Percentiles rank a stretch among this genome's conserved stretches.
Conservation (phyloP, 2,797 vertebrate genomes). For the Chloroceryle inda region DNA sequence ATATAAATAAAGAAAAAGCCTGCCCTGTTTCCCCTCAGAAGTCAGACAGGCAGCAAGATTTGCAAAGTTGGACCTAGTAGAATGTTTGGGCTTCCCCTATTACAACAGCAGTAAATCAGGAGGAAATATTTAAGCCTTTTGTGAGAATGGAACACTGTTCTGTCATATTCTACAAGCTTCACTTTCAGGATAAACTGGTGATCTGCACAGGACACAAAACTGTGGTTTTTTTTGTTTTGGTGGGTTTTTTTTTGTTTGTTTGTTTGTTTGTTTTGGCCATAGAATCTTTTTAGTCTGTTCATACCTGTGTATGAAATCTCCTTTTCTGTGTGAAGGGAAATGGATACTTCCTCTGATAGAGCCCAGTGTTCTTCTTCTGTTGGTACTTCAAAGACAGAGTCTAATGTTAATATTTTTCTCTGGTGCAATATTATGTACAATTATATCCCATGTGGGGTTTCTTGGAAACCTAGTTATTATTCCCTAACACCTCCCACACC, state of each 20-base stretch:
- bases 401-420: conserved; percentile 21
- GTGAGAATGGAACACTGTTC: background rate
- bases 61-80: background rate
- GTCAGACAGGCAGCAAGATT: background rate
- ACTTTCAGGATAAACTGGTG: background rate
- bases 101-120: background rate
- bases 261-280: background rate
- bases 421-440: background rate
- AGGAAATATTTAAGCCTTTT: background rate
- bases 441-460: background rate
- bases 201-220: background rate
- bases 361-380: conserved; percentile 70
- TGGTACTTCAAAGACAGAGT: conserved; percentile 65
- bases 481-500: background rate
- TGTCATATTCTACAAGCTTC: background rate
- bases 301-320: conserved; percentile 76
- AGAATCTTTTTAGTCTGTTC: background rate
- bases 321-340: conserved; percentile 72
- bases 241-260: fast-evolving
- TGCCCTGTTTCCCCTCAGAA: background rate
- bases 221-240: background rate
- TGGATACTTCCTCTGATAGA: conserved; percentile 69
- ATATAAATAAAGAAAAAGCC: background rate
- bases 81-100: background rate
- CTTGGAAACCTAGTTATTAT: background rate